Conservation (phyloP, 2,888 invertebrate species). For the Leptopterna dolabrata region DNA sequence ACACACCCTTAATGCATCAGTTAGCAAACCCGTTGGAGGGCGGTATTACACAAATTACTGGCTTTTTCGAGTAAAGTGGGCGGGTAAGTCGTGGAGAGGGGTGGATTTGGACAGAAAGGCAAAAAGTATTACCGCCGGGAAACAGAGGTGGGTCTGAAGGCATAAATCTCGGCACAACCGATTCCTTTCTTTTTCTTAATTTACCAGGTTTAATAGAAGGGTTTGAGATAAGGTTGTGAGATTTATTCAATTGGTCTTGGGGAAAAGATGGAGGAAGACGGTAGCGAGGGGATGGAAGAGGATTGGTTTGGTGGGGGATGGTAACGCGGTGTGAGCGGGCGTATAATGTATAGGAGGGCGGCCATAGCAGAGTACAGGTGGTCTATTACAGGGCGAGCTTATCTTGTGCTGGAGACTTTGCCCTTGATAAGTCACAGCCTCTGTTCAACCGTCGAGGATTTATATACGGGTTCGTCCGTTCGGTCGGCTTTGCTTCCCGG, state of each 20-base stretch:
- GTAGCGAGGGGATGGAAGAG: not conserved
- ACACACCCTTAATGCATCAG: constrained; percentile 38
- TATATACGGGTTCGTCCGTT: constrained; percentile 25
- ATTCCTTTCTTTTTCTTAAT: constrained; percentile 53
- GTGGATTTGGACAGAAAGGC: constrained; percentile 23
- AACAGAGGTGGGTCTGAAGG: constrained; percentile 28
- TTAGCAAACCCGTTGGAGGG: not conserved
- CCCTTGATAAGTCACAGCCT: constrained; percentile 47
- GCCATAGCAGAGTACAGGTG: constrained; percentile 45
- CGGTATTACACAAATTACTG: constrained; percentile 49
- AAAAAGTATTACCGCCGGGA: constrained; percentile 43
- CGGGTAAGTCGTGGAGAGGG: not conserved
- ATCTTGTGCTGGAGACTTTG: constrained; percentile 39
- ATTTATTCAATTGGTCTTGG: constrained; percentile 55
- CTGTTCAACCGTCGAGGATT: constrained; percentile 44
- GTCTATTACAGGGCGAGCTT: constrained; percentile 48
- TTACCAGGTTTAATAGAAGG: constrained; percentile 54
- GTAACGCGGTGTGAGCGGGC: constrained; percentile 3
- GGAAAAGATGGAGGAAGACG: constrained; percentile 36
- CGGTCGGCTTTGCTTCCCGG: not conserved
- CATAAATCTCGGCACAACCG: constrained; percentile 36
- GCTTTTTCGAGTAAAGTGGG: constrained; percentile 27
- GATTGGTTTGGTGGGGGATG: not conserved
- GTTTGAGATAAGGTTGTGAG: constrained; percentile 53
- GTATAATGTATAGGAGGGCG: constrained; percentile 36